A percentile compares a stretch with the other conserved stretches of the same genome.
These are phyloP conservation scores for Siniperca scherzeri DNA, from an alignment of 2,797 vertebrate species.

Conservation along the genomic window DNA sequence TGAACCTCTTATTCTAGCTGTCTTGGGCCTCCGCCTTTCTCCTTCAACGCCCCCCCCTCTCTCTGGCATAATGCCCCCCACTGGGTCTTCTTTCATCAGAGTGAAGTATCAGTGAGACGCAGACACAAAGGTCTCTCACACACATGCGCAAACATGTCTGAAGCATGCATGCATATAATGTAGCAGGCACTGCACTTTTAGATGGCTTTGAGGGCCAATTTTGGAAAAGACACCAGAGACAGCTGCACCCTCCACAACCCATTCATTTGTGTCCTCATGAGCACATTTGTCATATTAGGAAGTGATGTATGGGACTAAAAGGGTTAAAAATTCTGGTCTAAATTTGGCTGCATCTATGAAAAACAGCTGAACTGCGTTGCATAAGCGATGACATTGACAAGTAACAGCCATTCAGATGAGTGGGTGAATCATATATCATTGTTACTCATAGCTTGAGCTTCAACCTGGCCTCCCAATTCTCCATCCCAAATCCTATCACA, in stretches of 20 bases:
- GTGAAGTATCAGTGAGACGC: constrained; percentile 65
- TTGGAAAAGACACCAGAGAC: constrained; percentile 48
- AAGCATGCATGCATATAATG: constrained; percentile 22
- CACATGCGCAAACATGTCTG: constrained; percentile 53
- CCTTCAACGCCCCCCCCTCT: constrained; percentile 37
- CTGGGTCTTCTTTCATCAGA: constrained; percentile 73
- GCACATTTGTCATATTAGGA: constrained; percentile 54
- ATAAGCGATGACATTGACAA: constrained; percentile 71
- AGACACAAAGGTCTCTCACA: constrained; percentile 74
- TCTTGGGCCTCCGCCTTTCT: constrained; percentile 39
- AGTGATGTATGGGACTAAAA: constrained; percentile 14
- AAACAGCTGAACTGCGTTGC: constrained; percentile 59
- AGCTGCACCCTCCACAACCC: constrained; percentile 50
- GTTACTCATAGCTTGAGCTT: constrained; percentile 65
- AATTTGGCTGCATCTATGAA: constrained; percentile 49
- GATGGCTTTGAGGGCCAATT: constrained; percentile 36
- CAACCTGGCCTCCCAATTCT: constrained; percentile 50
- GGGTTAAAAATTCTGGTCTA: constrained; percentile 44
- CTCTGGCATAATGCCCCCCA: constrained; percentile 55
- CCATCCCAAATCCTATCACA: constrained; percentile 69
- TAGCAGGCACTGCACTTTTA: constrained; percentile 46
- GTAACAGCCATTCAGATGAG: constrained; percentile 70
- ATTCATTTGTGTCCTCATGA: constrained; percentile 44
- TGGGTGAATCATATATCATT: constrained; percentile 67
- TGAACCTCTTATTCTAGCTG: constrained; percentile 60